phyloP scores from a whole-genome alignment of 92 coral and sea anemone genomes.

The Porites divaricata region DNA sequence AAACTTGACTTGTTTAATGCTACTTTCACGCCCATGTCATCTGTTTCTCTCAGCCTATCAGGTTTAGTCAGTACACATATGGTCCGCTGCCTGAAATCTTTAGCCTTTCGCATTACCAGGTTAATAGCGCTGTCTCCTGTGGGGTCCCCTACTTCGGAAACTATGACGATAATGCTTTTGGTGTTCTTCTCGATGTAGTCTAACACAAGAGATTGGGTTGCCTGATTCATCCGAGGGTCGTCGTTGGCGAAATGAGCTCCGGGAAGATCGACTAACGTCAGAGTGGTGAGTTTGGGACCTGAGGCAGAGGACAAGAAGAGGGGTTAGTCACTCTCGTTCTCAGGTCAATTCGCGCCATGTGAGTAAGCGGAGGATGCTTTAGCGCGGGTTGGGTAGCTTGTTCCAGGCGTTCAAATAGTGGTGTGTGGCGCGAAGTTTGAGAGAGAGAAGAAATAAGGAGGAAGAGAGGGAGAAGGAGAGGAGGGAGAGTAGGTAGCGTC shows the following conservation, averaged over 20 bases:
- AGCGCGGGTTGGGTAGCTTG: no score
- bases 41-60: constrained; percentile 72
- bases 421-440: not conserved
- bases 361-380: no score
- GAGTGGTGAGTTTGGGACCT: constrained; percentile 75
- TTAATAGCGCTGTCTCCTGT: constrained; percentile 88
- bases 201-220: constrained; percentile 65
- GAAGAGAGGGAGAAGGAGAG: no score
- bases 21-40: constrained; percentile 77
- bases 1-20: constrained; percentile 73
- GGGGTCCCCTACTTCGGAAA: constrained; percentile 87
- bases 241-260: constrained; percentile 88
- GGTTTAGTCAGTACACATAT: constrained; percentile 87
- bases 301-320: not conserved
- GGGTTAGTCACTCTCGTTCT: not conserved
- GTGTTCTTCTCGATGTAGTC: constrained; percentile 81
- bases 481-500: not conserved
- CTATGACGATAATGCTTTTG: constrained; percentile 78
- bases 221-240: constrained; percentile 68
- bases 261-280: constrained; percentile 83
- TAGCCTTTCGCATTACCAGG: constrained; percentile 76
- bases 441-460: not conserved
- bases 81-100: constrained; percentile 68
- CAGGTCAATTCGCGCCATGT: no score
- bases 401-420: not conserved